Conservation (phyloP, 37 sponge, comb jelly and placozoan species). For the Chondrosia reniformis region DNA sequence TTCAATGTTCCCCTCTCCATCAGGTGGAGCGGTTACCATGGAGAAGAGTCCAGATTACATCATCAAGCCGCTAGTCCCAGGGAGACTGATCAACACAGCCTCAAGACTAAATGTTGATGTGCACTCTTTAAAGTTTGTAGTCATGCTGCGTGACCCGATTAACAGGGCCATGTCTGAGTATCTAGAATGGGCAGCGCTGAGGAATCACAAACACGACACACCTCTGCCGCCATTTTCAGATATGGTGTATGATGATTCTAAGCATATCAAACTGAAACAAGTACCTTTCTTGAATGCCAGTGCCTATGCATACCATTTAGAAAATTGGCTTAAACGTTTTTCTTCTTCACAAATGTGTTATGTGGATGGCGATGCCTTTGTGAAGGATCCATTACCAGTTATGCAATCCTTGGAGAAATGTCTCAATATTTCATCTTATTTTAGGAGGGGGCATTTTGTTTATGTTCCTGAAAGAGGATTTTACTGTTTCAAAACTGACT, state of each 20-base stretch:
- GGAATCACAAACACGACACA: background rate
- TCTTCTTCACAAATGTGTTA: constrained; percentile 57
- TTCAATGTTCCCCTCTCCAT: constrained; percentile 33
- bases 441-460: constrained; percentile 51
- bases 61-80: constrained; percentile 13
- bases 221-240: constrained; percentile 37
- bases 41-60: constrained; percentile 90
- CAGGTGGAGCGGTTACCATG: background rate
- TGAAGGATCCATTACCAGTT: constrained; percentile 50
- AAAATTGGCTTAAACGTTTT: constrained; percentile 66
- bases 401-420: constrained; percentile 55
- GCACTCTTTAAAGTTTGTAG: constrained; percentile 49
- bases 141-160: constrained; percentile 74
- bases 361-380: constrained; percentile 75
- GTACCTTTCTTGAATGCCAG: constrained; percentile 49
- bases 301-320: constrained; percentile 55
- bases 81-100: constrained; percentile 22
- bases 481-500: constrained; percentile 43
- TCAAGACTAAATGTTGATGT: constrained; percentile 4
- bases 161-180: constrained; percentile 82
- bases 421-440: constrained; percentile 42
- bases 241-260: constrained; percentile 30
- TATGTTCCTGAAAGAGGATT: constrained; percentile 40
- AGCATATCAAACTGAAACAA: constrained; percentile 9
- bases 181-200: constrained; percentile 64